A percentile compares a stretch with the other conserved stretches of the same genome.
Evolutionary conservation across 2,888 invertebrate species (phyloP).

Genomic region (Troides helena): DNA sequence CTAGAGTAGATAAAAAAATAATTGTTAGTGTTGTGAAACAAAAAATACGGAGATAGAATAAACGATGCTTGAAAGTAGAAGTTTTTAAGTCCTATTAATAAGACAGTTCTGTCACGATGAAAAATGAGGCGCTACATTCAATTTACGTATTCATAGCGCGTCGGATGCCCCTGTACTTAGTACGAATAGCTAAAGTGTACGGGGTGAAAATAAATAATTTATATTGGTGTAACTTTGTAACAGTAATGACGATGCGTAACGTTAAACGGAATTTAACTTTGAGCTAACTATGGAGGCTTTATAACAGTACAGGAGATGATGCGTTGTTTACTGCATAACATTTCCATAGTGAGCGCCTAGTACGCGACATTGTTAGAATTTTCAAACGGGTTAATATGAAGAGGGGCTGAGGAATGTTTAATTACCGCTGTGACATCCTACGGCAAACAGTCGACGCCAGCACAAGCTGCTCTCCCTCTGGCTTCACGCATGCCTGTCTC

Average conservation of each 20-base stretch:
- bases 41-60: slow-evolving; percentile 26
- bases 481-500: slow-evolving; percentile 34
- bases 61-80: slow-evolving; percentile 22
- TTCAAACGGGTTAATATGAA: slow-evolving; percentile 69
- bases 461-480: slow-evolving; percentile 38
- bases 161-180: slow-evolving; percentile 19
- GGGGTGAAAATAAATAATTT: slow-evolving; percentile 19
- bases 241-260: slow-evolving; percentile 8
- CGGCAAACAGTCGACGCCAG: slow-evolving; percentile 46
- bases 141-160: slow-evolving; percentile 23
- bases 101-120: slow-evolving; percentile 30
- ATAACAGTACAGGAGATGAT: slow-evolving; percentile 32
- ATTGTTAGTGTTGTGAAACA: slow-evolving; percentile 12
- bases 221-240: slow-evolving; percentile 2
- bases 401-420: slow-evolving; percentile 66
- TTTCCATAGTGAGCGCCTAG: slow-evolving; percentile 57
- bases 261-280: slow-evolving; percentile 24
- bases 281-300: slow-evolving; percentile 33
- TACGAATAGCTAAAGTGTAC: slow-evolving; percentile 24
- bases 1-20: slow-evolving; percentile 11
- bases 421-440: slow-evolving; percentile 66
- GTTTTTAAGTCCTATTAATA: slow-evolving; percentile 31
- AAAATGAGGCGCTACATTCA: slow-evolving; percentile 27
- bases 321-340: slow-evolving; percentile 40
- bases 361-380: slow-evolving; percentile 69